A percentile compares a stretch with the other conserved stretches of the same genome.
Conservation (phyloP, 1,140 invertebrate genomes). For the Drosophila setifemur region DNA sequence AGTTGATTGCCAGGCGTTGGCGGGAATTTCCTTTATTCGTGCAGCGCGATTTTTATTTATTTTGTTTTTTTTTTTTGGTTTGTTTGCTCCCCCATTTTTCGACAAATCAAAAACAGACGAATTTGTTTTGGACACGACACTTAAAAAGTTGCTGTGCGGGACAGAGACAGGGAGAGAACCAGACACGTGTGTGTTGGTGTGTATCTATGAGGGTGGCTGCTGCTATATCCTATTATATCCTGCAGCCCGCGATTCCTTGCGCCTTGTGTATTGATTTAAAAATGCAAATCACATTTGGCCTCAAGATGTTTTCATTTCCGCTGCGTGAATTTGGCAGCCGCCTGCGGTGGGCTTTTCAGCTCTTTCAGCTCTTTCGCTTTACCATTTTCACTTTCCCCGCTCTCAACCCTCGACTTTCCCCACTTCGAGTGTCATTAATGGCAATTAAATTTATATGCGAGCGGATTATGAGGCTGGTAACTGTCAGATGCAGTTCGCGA, state of each 20-base stretch:
- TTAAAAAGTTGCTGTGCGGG: constrained; percentile 72
- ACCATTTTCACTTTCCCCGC: constrained; percentile 25
- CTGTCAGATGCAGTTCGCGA: constrained; percentile 55
- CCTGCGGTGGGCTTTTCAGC: not conserved
- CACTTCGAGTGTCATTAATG: constrained; percentile 67
- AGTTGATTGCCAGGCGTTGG: constrained; percentile 58
- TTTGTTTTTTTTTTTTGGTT: constrained; percentile 8
- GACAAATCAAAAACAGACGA: constrained; percentile 81
- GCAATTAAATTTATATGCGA: constrained; percentile 77
- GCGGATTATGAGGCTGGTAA: constrained; percentile 73
- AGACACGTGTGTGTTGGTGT: constrained; percentile 57
- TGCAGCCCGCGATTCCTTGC: constrained; percentile 35
- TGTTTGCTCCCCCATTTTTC: constrained; percentile 50
- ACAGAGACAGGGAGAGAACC: constrained; percentile 10
- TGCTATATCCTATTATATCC: constrained; percentile 21
- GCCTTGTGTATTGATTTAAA: constrained; percentile 74
- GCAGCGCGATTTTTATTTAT: constrained; percentile 10
- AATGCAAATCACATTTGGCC: constrained; percentile 75
- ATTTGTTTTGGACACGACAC: constrained; percentile 80
- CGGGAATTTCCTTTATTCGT: constrained; percentile 43
- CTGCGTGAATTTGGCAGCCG: constrained; percentile 49
- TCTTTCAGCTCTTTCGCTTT: not conserved
- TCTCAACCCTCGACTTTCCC: not conserved
- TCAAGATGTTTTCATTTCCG: constrained; percentile 77
- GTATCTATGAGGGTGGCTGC: not conserved